Conservation (phyloP, 2,113 vertebrate species). For the Tragelaphus scriptus region DNA sequence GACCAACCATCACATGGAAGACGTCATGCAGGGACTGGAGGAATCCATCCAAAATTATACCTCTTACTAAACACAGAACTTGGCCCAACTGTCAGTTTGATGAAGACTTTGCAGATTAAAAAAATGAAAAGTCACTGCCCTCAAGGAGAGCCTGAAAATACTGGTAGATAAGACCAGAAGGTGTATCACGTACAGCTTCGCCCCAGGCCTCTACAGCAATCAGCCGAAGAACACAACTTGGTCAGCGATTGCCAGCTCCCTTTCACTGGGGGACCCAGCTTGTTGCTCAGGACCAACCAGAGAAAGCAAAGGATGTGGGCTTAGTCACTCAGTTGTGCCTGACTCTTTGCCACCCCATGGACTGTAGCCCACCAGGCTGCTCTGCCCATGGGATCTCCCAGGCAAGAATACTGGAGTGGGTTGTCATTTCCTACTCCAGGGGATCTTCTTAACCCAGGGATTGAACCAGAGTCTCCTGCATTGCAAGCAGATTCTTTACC, state of each 20-base stretch:
- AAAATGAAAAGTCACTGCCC: not conserved
- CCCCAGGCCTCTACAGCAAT: not conserved
- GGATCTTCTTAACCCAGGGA: not conserved
- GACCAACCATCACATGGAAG: not conserved
- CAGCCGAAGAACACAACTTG: not conserved
- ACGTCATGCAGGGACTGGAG: not conserved
- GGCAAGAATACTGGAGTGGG: not conserved
- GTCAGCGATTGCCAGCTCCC: not conserved
- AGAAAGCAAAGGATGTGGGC: not conserved
- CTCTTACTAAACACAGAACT: not conserved
- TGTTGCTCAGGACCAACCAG: not conserved
- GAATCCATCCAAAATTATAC: not conserved
- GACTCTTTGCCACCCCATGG: not conserved
- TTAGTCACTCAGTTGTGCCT: not conserved
- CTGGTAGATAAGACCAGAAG: not conserved
- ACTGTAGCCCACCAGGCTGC: not conserved
- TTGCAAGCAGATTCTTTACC: not conserved
- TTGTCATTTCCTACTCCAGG: not conserved
- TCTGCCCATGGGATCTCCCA: not conserved
- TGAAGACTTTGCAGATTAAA: conserved; percentile 14
- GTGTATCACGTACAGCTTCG: not conserved
- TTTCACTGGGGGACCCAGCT: not conserved
- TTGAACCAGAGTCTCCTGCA: not conserved
- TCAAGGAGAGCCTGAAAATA: not conserved
- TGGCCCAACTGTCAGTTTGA: not conserved